These are phyloP conservation scores for Pterostichus madidus DNA, from an alignment of 2,888 invertebrate species.

Conservation along the genomic window DNA sequence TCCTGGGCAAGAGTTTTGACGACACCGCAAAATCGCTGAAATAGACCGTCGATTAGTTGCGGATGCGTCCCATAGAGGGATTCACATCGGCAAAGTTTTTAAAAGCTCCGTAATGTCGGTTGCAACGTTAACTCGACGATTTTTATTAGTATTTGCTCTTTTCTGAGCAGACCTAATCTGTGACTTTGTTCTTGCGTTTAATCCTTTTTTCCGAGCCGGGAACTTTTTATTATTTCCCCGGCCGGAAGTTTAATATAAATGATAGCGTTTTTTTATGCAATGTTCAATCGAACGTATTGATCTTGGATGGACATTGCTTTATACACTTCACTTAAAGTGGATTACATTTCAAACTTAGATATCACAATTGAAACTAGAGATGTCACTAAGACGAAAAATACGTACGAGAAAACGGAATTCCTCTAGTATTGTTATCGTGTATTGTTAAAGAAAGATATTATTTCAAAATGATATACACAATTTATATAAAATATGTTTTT, in stretches of 20 bases:
- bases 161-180: slow-evolving; percentile 56
- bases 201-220: slow-evolving; percentile 26
- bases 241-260: slow-evolving; percentile 41
- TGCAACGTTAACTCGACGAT: slow-evolving; percentile 33
- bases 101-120: slow-evolving; percentile 41
- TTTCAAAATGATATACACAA: no score
- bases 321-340: no score
- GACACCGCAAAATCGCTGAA: slow-evolving; percentile 49
- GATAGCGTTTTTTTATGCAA: slow-evolving; percentile 30
- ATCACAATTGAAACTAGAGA: no score
- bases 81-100: slow-evolving; percentile 39
- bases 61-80: slow-evolving; percentile 35
- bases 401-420: no score
- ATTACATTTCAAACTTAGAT: no score
- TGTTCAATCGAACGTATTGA: slow-evolving; percentile 25
- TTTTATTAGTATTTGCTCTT: slow-evolving; percentile 65
- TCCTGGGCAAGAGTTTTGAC: slow-evolving; percentile 19
- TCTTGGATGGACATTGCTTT: slow-evolving; percentile 10
- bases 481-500: no score
- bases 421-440: no score
- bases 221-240: slow-evolving; percentile 42
- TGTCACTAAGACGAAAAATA: no score
- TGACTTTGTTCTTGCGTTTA: slow-evolving; percentile 60
- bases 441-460: no score
- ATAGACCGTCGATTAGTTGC: slow-evolving; percentile 47